Base-by-base conservation (phyloP, 1,140 invertebrate species). In the Lepidurus arcticus region DNA sequence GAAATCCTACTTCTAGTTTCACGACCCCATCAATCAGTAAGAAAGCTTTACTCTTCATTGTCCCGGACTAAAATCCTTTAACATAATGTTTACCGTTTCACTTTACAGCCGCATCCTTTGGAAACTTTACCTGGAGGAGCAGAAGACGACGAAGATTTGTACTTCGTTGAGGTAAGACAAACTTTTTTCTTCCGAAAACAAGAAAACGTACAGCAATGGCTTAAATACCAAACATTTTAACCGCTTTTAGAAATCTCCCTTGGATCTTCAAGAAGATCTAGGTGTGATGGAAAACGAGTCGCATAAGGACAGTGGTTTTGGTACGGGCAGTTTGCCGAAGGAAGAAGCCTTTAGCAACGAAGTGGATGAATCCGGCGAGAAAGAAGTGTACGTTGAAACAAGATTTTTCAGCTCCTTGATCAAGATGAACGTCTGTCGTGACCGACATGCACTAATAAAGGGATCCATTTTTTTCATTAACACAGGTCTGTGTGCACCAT, bases 1-100 rank as follows among this genome's bases (percentile, higher is more conserved):
- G 84, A 86, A 76, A 85, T 88, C 7, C 83, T 82, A 1, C 82
- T 88, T 21, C 83, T 88, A 1, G 81, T 88, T 1, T 86, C 87
- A 7, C 80, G 87, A 78, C 84, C 86, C 13, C 81, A 81, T 45
- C 79, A 82, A 73, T 81, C 81, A 76, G 82, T 83, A 78, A 82
- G 80, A 79, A 45, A 81, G 80, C 80, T 81, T 34, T 80, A 34
- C 34, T 34, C 34, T 34, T 34, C 34, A 34, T 34, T 34, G 34
- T 34, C 34, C 34, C 34, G 34, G 34, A 34, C 34, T 34, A 34
- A 34, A 34, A 34, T 34, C 34, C 34, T 34, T 34, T 34, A 34
- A 34, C 34, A 34, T 34, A 34, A 81, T 73, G 81, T 81, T 74
- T 80, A 81, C 79, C 78, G 80, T 24, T 80, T 81, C 21, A 81